Base-by-base conservation (phyloP, 1,140 invertebrate species). In the Charaxes varanes region DNA sequence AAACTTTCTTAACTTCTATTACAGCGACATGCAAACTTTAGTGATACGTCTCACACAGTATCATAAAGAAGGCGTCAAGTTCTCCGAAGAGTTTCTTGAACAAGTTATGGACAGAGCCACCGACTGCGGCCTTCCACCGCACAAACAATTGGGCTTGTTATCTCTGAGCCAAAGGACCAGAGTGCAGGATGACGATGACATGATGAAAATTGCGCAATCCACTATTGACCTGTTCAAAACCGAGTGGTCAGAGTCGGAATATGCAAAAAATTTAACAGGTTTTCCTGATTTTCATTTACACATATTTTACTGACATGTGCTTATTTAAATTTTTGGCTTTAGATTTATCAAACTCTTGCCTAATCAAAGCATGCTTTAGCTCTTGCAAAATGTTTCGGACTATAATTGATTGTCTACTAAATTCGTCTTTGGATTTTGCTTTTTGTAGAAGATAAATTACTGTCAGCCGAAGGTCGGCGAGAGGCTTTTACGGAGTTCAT, bases 11-110 rank as follows among this genome's bases (percentile, higher is more conserved):
- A 2, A 22, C 4, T 35, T 35, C 1, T 13, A 10, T 36, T 34
- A 1, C 54, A 79, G 74, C 0, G 56, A 58, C 13, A 48, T 64
- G 3, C 22, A 62, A 26, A 53, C 22, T 1, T 26, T 76, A 3
- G 60, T 66, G 22, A 21, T 27, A n/a, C 63, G 74, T 2, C 7
- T 79, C 8, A 52, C 41, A 2, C 61, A 72, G 11, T 72, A 67
- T 53, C 57, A 68, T 54, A 73, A 72, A 28, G 74, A 70, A 7
- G 70, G 69, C 15, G 48, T 53, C 10, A 45, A 54, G 35, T 41
- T 76, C n/a, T 22, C 53, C 2, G 61, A 66, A 12, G 62, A 61
- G 1, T 21, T 65, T 1, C 7, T 73, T 0, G 62, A 66, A 13
- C 13, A 4, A 1, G 51, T 53, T 12, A 31, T 62, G 44, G 31